A percentile compares a stretch with the other conserved stretches of the same genome.
Evolutionary conservation across 2,888 invertebrate species (phyloP).

Genomic region (Rutpela maculata): DNA sequence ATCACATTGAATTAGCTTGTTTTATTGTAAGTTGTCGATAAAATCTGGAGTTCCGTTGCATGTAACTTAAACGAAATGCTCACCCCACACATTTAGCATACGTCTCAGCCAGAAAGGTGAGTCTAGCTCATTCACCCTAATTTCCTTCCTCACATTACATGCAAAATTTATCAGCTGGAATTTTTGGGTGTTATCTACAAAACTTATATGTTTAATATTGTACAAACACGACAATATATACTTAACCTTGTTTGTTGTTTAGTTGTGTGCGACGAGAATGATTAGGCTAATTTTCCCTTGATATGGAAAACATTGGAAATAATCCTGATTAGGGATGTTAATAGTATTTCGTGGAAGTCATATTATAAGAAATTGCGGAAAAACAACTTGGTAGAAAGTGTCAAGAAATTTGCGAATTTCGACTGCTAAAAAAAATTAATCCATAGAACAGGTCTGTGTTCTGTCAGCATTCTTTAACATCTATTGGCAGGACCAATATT

Average conservation of each 20-base stretch:
- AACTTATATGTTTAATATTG: conserved; percentile 42
- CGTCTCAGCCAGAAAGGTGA: conserved; percentile 31
- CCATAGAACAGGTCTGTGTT: too few relatives aligned
- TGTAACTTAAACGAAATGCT: conserved; percentile 29
- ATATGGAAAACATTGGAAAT: background rate
- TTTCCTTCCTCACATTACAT: conserved; percentile 41
- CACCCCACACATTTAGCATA: conserved; percentile 25
- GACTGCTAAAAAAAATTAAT: too few relatives aligned
- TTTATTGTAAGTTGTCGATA: conserved; percentile 33
- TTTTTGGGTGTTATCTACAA: conserved; percentile 39
- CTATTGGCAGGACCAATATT: too few relatives aligned
- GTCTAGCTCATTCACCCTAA: conserved; percentile 44
- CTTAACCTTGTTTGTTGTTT: conserved; percentile 30
- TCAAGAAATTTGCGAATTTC: too few relatives aligned
- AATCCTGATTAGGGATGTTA: background rate
- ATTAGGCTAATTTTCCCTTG: conserved; percentile 25
- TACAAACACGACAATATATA: conserved; percentile 41
- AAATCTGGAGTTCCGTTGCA: conserved; percentile 33
- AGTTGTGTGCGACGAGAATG: conserved; percentile 20
- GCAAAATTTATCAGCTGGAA: conserved; percentile 40
- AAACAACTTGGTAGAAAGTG: background rate
- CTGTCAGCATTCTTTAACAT: too few relatives aligned
- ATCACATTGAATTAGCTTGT: conserved; percentile 24
- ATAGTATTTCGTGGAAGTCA: background rate
- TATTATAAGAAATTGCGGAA: background rate